Evolutionary conservation across 1,140 invertebrate genomes (phyloP).

Genomic region (Trichomalopsis sarcophagae): DNA sequence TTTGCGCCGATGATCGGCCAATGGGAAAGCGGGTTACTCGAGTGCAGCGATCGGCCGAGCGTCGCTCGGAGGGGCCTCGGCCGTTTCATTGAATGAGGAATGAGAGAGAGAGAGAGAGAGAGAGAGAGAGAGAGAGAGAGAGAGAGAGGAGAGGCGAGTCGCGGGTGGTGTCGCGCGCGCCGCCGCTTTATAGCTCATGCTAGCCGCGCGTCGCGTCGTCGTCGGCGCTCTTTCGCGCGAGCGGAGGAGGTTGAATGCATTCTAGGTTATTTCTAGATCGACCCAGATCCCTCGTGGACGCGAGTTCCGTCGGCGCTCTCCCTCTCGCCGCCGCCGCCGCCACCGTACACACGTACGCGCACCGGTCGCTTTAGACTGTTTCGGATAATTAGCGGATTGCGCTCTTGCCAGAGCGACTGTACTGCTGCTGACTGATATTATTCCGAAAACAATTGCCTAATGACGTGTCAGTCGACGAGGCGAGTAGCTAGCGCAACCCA

Average conservation of each 20-base stretch:
- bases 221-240: neutral
- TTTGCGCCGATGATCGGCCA: neutral
- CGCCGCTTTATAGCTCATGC: conserved; percentile 47
- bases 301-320: conserved; percentile 39
- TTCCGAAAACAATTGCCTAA: conserved; percentile 52
- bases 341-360: conserved; percentile 49
- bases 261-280: conserved; percentile 70
- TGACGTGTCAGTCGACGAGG: conserved; percentile 35
- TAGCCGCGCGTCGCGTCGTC: conserved; percentile 33
- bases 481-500: conserved; percentile 35
- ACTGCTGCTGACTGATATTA: conserved; percentile 53
- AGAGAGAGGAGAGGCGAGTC: conserved; percentile 44
- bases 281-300: conserved; percentile 68
- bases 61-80: neutral
- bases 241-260: conserved; percentile 66
- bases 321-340: neutral
- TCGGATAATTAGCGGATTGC: conserved; percentile 71
- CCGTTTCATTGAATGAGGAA: conserved; percentile 36
- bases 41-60: neutral
- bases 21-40: conserved; percentile 10
- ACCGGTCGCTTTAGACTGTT: conserved; percentile 67
- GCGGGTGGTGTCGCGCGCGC: conserved; percentile 48
- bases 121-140: too few species aligned
- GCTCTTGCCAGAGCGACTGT: conserved; percentile 59
- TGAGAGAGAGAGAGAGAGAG: too few species aligned